Evolutionary conservation across 1,140 invertebrate genomes (phyloP).

Genomic region (fruit fly (Drosophila melanogaster)): Release_6_plus_ISO1_MT NC_004354.4:13482501-13483000

Average conservation of each 20-base stretch:
- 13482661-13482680: conserved; percentile 47
- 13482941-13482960: neutral
- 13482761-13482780: conserved; percentile 4
- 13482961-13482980: neutral
- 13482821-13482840: too few relatives aligned
- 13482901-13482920: too few relatives aligned
- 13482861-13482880: too few relatives aligned
- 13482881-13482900: too few relatives aligned
- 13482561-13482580: conserved; percentile 44
- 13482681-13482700: conserved; percentile 12
- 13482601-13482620: conserved; percentile 51
- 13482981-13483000: conserved; percentile 23
- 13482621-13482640: conserved; percentile 51
- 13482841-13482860: too few relatives aligned
- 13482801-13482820: neutral
- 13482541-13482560: conserved; percentile 25
- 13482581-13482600: conserved; percentile 23
- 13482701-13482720: conserved; percentile 36
- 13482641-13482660: conserved; percentile 42
- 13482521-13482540: conserved; percentile 9
- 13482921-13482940: neutral
- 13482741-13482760: conserved; percentile 48
- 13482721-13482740: conserved; percentile 43
- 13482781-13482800: neutral
- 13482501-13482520: conserved; percentile 15